Conservation (phyloP, 2,888 invertebrate genomes). For the Teleogryllus oceanicus region DNA sequence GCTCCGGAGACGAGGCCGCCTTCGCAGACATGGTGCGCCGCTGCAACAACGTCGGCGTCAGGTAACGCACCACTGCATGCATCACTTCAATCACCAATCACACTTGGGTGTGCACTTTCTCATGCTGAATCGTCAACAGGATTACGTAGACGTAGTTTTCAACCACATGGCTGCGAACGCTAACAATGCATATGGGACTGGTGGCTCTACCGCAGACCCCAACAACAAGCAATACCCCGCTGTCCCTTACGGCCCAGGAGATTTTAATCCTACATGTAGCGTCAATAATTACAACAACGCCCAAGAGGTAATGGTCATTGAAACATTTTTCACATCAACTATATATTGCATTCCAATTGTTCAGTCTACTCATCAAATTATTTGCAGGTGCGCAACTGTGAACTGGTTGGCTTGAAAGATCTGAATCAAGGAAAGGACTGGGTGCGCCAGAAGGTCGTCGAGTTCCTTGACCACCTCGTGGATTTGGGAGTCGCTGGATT, state of each 20-base stretch:
- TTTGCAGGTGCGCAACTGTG: slow-evolving; percentile 62
- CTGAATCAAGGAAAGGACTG: slow-evolving; percentile 64
- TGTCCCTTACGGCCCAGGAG: slow-evolving; percentile 61
- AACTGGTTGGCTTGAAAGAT: slow-evolving; percentile 69
- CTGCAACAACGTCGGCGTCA: no score
- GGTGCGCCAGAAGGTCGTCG: slow-evolving; percentile 62
- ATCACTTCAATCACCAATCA: no score
- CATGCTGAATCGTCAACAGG: slow-evolving; percentile 42
- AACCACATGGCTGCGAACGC: slow-evolving; percentile 59
- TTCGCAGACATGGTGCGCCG: slow-evolving; percentile 47
- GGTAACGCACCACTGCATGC: no score
- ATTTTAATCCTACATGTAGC: slow-evolving; percentile 67
- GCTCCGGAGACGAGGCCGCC: slow-evolving; percentile 48
- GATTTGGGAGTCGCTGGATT: slow-evolving; percentile 80
- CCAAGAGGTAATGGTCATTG: slow-evolving; percentile 53
- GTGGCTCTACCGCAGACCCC: slow-evolving; percentile 45
- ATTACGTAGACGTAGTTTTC: slow-evolving; percentile 68
- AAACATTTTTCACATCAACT: slow-evolving; percentile 36
- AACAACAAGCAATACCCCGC: slow-evolving; percentile 56
- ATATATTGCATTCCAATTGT: neutral
- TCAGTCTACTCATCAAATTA: no score
- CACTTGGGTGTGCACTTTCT: no score
- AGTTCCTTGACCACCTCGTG: slow-evolving; percentile 64
- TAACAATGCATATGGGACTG: slow-evolving; percentile 55
- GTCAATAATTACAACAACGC: slow-evolving; percentile 66